Evolutionary conservation across 2,113 vertebrate species (phyloP).

Genomic region (Cairina moschata): DNA sequence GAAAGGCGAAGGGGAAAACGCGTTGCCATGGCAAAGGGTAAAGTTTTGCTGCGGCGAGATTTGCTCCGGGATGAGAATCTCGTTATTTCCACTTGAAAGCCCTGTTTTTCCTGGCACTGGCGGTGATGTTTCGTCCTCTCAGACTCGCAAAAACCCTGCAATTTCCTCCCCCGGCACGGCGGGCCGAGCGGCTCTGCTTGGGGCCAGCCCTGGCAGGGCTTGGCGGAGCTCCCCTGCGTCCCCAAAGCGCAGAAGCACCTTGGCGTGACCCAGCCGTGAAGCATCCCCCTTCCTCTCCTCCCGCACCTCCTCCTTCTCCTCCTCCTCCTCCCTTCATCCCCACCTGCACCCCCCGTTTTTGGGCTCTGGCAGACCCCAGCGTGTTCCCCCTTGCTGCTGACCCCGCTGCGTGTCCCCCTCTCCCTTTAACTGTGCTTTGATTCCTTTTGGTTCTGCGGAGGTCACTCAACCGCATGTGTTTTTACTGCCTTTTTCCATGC

Average conservation of each 20-base stretch:
- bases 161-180: not conserved
- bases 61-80: not conserved
- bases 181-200: not conserved
- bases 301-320: not conserved
- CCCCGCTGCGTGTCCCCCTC: not conserved
- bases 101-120: conserved; percentile 29
- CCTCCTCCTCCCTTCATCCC: not conserved
- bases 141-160: not conserved
- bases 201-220: not conserved
- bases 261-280: not conserved
- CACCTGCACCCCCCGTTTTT: not conserved
- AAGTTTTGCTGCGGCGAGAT: not conserved
- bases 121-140: not conserved
- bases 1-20: fast-evolving
- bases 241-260: not conserved
- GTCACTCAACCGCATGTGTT: conserved; percentile 88
- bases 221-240: not conserved
- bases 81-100: conserved; percentile 4
- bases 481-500: conserved; percentile 93
- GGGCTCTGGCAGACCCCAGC: not conserved
- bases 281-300: not conserved
- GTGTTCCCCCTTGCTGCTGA: not conserved
- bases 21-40: not conserved
- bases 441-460: conserved; percentile 76
- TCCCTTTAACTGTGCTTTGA: conserved; percentile 47